A percentile compares a stretch with the other conserved stretches of the same genome.
Evolutionary conservation across 2,888 invertebrate species (phyloP).

Genomic region (Macrophya alboannulata): DNA sequence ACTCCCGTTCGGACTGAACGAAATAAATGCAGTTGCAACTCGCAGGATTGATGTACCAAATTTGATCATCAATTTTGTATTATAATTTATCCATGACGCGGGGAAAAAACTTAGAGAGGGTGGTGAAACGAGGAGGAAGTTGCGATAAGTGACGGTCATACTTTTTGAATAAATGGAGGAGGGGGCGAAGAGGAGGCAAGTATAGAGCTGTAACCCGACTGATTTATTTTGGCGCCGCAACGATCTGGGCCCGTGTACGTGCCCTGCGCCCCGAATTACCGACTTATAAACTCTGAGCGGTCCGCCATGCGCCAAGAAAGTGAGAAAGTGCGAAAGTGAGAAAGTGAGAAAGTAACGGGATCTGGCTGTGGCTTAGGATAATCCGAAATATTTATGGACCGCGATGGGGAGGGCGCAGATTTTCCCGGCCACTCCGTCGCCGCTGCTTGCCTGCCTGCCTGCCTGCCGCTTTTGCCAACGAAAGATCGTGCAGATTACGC

Average conservation of each 20-base stretch:
- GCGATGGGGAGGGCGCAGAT: constrained; percentile 63
- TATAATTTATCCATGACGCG: neutral
- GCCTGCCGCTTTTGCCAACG: constrained; percentile 16
- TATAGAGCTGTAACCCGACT: constrained; percentile 73
- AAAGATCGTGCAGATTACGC: constrained; percentile 30
- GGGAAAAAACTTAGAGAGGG: neutral
- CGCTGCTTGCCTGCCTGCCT: constrained; percentile 62
- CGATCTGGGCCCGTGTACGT: constrained; percentile 79
- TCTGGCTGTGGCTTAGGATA: constrained; percentile 52
- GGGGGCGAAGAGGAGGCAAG: constrained; percentile 56
- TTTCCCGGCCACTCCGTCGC: constrained; percentile 64
- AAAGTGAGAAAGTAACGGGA: constrained; percentile 58
- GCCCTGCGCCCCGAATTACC: constrained; percentile 79
- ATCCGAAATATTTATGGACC: constrained; percentile 57
- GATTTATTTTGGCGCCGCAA: constrained; percentile 79
- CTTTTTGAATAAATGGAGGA: constrained; percentile 77
- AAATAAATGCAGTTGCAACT: neutral
- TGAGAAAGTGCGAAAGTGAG: constrained; percentile 56
- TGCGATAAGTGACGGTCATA: constrained; percentile 72
- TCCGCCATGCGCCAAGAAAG: constrained; percentile 47
- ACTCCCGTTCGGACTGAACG: neutral
- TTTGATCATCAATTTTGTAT: neutral
- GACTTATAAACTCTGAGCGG: constrained; percentile 78
- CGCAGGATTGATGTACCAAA: neutral
- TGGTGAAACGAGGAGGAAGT: neutral